Evolutionary conservation across 1,140 invertebrate species (phyloP).

Genomic region (Tetramorium parvispinum): DNA sequence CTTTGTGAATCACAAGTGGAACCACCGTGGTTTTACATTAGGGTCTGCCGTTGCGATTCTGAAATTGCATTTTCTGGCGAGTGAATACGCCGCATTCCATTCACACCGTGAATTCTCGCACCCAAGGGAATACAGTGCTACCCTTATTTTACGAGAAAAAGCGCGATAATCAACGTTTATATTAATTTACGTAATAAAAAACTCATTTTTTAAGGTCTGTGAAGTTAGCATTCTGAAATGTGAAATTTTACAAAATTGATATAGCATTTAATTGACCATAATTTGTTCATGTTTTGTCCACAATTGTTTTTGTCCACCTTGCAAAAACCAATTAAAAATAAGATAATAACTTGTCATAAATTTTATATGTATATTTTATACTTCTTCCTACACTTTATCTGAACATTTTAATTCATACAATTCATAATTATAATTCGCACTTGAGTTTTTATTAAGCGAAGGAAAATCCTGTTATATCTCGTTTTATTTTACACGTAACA

Average conservation of each 20-base stretch:
- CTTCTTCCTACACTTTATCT: too few relatives aligned
- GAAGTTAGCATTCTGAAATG: too few relatives aligned
- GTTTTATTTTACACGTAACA: background rate
- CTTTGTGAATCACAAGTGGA: background rate
- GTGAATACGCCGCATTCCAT: conserved; percentile 6
- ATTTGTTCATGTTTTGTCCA: too few relatives aligned
- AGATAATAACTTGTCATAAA: too few relatives aligned
- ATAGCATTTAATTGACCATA: too few relatives aligned
- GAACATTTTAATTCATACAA: too few relatives aligned
- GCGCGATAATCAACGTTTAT: background rate
- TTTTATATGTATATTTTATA: too few relatives aligned
- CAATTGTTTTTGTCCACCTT: too few relatives aligned
- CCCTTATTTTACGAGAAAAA: background rate
- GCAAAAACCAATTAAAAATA: too few relatives aligned
- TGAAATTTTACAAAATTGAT: too few relatives aligned
- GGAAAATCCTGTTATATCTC: background rate
- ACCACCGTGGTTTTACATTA: background rate
- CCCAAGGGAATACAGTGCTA: background rate
- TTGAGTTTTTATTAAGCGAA: background rate
- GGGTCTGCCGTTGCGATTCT: background rate
- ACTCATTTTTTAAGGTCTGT: too few relatives aligned
- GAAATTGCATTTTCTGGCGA: conserved; percentile 41
- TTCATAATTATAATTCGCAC: too few relatives aligned
- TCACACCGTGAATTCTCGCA: conserved; percentile 10
- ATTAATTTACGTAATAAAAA: background rate